Conservation (phyloP, 2,113 vertebrate species). For the Mesembrinibis cayennensis region DNA sequence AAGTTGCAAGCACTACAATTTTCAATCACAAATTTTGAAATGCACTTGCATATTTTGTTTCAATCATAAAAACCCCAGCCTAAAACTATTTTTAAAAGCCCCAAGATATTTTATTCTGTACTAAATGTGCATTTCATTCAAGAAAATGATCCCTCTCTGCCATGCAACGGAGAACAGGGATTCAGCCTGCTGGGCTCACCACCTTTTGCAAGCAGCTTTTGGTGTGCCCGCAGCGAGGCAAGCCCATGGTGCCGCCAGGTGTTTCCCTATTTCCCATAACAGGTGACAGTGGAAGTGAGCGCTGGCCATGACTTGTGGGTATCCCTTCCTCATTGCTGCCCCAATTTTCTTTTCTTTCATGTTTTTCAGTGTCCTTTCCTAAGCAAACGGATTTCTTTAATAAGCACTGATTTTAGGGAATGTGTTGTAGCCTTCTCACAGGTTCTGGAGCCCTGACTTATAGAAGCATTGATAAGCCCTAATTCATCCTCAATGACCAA, state of each 20-base stretch:
- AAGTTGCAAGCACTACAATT: rapidly evolving
- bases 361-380: not conserved
- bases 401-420: not conserved
- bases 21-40: not conserved
- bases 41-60: not conserved
- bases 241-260: not conserved
- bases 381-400: not conserved
- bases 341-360: not conserved
- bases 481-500: not conserved
- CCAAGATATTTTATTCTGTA: not conserved
- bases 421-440: not conserved
- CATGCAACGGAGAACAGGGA: not conserved
- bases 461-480: not conserved
- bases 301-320: not conserved
- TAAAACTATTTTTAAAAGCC: not conserved
- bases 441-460: not conserved
- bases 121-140: not conserved
- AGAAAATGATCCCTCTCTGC: not conserved
- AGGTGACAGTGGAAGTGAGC: not conserved
- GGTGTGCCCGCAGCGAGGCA: not conserved
- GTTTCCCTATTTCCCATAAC: not conserved
- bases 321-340: not conserved
- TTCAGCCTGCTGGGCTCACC: not conserved
- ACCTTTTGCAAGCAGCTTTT: not conserved
- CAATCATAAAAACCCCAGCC: not conserved